phyloP scores from a whole-genome alignment of 2,797 vertebrate genomes.

The Darevskia mixta region DNA sequence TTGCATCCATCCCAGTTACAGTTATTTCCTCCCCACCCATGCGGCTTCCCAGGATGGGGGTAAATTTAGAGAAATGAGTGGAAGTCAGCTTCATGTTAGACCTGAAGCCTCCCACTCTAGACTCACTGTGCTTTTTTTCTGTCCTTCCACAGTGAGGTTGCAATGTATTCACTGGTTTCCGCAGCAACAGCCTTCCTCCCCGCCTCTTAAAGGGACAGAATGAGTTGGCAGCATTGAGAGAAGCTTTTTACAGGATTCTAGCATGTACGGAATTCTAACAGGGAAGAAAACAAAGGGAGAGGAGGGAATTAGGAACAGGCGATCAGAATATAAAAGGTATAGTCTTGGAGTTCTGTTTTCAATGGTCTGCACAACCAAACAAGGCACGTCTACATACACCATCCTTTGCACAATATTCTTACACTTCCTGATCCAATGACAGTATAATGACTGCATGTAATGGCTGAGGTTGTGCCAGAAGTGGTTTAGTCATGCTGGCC shows the following conservation, averaged over 20 bases:
- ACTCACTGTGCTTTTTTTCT: constrained; percentile 8
- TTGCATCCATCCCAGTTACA: neutral
- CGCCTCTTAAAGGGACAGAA: constrained; percentile 72
- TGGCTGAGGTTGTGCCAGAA: too few species aligned
- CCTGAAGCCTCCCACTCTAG: constrained; percentile 7
- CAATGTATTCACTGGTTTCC: constrained; percentile 53
- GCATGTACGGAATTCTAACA: neutral
- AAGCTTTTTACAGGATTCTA: neutral
- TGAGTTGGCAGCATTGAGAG: neutral
- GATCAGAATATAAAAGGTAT: neutral
- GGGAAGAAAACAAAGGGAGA: neutral
- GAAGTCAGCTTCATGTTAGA: neutral
- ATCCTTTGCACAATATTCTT: neutral
- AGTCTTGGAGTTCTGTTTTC: neutral
- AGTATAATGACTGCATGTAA: neutral
- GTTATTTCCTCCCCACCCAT: neutral
- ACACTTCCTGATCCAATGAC: neutral
- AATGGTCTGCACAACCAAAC: neutral
- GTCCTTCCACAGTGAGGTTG: neutral
- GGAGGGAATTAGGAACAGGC: neutral
- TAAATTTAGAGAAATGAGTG: neutral
- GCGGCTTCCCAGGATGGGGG: neutral
- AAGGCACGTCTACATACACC: neutral
- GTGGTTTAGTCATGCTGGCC: too few species aligned
- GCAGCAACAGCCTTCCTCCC: constrained; percentile 57